Evolutionary conservation across 2,113 vertebrate genomes (phyloP).

Genomic region (Nannobrachium achirus): DNA sequence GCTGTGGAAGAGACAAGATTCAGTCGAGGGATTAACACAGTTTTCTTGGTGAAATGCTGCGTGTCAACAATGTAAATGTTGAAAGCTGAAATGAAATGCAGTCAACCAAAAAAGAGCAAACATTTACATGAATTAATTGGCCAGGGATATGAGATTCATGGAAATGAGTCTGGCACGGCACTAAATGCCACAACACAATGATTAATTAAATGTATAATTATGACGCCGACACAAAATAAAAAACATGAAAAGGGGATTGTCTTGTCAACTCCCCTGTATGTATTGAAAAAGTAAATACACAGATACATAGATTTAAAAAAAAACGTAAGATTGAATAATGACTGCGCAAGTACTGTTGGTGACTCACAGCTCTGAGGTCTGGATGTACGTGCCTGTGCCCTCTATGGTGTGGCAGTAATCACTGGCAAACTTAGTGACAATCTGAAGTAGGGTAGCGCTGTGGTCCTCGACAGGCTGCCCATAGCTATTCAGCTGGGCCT

Average conservation of each 20-base stretch:
- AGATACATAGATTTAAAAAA: conserved; percentile 42
- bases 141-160: conserved; percentile 17
- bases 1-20: conserved; percentile 54
- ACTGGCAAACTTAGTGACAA: conserved; percentile 84
- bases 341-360: not conserved
- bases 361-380: conserved; percentile 84
- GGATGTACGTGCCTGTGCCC: conserved; percentile 81
- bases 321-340: conserved; percentile 16
- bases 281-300: conserved; percentile 1
- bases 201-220: not conserved
- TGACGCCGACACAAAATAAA: not conserved
- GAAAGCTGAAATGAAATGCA: conserved; percentile 47
- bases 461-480: conserved; percentile 84
- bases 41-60: conserved; percentile 16
- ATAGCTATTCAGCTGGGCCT: conserved; percentile 78
- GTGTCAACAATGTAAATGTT: conserved; percentile 40
- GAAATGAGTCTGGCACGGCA: conserved; percentile 31
- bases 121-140: conserved; percentile 54
- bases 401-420: conserved; percentile 86
- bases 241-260: no score
- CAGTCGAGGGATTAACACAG: conserved; percentile 26
- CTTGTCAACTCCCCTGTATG: no score
- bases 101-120: conserved; percentile 58
- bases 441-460: conserved; percentile 83
- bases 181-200: conserved; percentile 8